Conservation (phyloP, 2,113 vertebrate genomes). For the Nesoenas mayeri region DNA sequence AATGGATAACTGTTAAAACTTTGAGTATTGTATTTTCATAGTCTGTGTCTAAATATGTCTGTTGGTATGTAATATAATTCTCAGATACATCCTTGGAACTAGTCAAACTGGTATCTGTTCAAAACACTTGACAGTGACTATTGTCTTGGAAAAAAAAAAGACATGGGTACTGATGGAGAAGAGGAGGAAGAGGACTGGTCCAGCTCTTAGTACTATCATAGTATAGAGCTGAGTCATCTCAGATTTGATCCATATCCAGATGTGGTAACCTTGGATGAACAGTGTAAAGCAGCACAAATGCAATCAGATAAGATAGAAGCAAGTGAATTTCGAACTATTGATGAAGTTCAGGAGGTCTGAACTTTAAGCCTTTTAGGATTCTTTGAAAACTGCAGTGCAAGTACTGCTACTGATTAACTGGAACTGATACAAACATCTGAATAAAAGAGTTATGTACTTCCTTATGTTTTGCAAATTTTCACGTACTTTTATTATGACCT, state of each 20-base stretch:
- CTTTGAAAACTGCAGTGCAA: background rate
- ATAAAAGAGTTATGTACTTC: background rate
- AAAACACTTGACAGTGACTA: background rate
- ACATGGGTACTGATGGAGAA: rapidly evolving
- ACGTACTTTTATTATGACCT: background rate
- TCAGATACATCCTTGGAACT: background rate
- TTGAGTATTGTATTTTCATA: background rate
- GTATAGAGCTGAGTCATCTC: background rate
- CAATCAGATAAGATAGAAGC: background rate
- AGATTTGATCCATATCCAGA: background rate
- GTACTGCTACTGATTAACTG: background rate
- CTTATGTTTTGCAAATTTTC: background rate
- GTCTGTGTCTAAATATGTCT: background rate
- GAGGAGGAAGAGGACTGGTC: background rate
- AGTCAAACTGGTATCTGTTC: background rate
- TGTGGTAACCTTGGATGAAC: background rate
- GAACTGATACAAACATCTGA: background rate
- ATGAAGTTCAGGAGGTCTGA: background rate
- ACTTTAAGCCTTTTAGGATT: background rate
- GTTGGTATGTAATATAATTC: background rate
- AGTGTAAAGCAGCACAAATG: background rate
- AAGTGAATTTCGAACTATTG: background rate
- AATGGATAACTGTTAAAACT: background rate
- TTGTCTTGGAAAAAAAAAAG: background rate
- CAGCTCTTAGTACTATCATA: background rate